Evolutionary conservation across 1,140 invertebrate genomes (phyloP).

Genomic region (Nilaparvata lugens): DNA sequence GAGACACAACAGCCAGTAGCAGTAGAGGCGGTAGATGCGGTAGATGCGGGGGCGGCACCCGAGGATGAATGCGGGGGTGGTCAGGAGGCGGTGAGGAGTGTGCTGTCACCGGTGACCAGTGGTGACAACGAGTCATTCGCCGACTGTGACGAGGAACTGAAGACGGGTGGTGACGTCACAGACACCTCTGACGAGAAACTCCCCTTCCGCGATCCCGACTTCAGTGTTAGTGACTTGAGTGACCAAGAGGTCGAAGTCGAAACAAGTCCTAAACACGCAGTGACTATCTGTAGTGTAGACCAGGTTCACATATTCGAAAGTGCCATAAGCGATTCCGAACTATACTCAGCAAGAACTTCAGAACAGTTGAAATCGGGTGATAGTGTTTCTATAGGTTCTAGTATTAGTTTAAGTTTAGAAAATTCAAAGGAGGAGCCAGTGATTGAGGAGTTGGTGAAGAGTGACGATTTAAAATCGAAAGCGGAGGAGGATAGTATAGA

Average conservation of each 20-base stretch:
- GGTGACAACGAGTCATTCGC: slow-evolving; percentile 14
- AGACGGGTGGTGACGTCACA: slow-evolving; percentile 5
- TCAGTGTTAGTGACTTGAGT: slow-evolving; percentile 5
- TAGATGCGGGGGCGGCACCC: background rate
- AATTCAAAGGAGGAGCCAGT: background rate
- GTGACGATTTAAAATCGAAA: background rate
- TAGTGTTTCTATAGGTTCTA: background rate
- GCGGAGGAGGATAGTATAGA: background rate
- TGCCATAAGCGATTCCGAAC: slow-evolving; percentile 3
- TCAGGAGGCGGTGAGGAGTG: too few relatives aligned
- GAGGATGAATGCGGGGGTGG: too few relatives aligned
- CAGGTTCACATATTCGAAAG: slow-evolving; percentile 8
- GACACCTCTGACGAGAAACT: slow-evolving; percentile 5
- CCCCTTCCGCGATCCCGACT: slow-evolving; percentile 1
- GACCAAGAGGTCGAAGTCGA: background rate
- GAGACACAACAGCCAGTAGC: slow-evolving; percentile 7
- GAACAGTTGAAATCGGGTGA: background rate
- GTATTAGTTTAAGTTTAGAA: slow-evolving; percentile 1
- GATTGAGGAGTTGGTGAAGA: background rate
- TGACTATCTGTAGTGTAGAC: background rate
- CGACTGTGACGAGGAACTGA: slow-evolving; percentile 7
- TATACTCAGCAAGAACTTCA: background rate
- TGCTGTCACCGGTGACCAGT: background rate
- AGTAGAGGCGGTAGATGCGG: background rate
- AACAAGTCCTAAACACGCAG: background rate